Evolutionary conservation across 2,797 vertebrate genomes (phyloP).

Genomic region (Poecilia velifera): DNA sequence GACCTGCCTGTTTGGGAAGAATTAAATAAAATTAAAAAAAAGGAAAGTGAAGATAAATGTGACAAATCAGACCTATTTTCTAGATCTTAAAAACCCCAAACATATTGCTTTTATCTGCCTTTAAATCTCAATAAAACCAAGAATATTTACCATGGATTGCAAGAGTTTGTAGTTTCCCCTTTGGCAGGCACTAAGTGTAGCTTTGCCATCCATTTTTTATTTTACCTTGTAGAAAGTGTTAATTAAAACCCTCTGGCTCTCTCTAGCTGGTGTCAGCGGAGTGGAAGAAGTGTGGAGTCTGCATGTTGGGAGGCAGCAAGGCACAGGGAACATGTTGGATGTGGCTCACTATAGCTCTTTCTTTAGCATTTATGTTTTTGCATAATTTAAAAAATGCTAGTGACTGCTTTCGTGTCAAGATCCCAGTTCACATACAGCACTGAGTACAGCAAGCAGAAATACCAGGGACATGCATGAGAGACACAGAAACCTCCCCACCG

Average conservation of each 20-base stretch:
- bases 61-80: constrained; percentile 4
- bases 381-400: constrained; percentile 65
- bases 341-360: constrained; percentile 56
- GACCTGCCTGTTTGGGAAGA: constrained; percentile 43
- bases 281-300: constrained; percentile 70
- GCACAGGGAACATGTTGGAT: constrained; percentile 51
- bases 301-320: constrained; percentile 58
- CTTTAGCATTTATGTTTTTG: constrained; percentile 55
- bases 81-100: not conserved
- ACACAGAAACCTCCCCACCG: constrained; percentile 19
- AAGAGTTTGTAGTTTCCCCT: constrained; percentile 36
- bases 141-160: constrained; percentile 28
- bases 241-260: constrained; percentile 70
- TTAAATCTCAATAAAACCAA: constrained; percentile 39
- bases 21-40: constrained; percentile 51
- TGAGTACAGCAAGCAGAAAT: constrained; percentile 26
- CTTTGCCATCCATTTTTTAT: constrained; percentile 62
- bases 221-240: constrained; percentile 64
- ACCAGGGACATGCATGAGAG: constrained; percentile 21
- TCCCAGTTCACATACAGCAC: constrained; percentile 5
- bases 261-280: constrained; percentile 62
- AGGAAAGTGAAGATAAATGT: constrained; percentile 49
- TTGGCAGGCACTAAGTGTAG: constrained; percentile 50
- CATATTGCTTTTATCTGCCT: not conserved
- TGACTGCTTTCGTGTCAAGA: constrained; percentile 44